A percentile compares a stretch with the other conserved stretches of the same genome.
Evolutionary conservation across 2,113 vertebrate species (phyloP).

Genomic region (Promerops cafer): DNA sequence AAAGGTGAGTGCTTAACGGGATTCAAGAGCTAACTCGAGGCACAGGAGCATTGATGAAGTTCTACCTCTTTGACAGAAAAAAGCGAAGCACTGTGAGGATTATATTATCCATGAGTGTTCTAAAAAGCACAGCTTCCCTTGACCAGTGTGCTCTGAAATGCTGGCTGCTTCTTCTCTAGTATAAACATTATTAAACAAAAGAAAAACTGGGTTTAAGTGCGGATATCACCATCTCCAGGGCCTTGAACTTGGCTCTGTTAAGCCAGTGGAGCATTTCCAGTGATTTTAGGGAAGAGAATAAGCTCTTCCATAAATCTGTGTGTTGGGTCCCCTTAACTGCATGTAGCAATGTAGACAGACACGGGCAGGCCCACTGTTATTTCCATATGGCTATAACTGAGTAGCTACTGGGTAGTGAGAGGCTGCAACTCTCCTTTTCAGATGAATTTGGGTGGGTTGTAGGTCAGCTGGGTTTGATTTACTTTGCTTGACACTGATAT

Average conservation of each 20-base stretch:
- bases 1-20: conserved; percentile 60
- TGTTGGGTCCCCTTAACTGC: neutral
- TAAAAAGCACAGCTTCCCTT: neutral
- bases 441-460: neutral
- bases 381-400: neutral
- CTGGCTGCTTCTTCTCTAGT: neutral
- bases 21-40: neutral
- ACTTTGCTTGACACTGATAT: neutral
- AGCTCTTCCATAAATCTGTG: neutral
- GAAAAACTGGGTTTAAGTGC: neutral
- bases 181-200: neutral
- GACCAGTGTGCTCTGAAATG: neutral
- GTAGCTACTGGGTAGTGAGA: neutral
- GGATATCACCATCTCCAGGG: neutral
- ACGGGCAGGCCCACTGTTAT: neutral
- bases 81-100: neutral
- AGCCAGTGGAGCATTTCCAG: neutral
- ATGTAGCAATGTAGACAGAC: neutral
- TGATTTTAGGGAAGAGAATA: neutral
- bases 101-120: neutral
- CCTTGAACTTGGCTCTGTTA: neutral
- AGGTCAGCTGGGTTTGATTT: neutral
- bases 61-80: neutral
- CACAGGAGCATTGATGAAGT: neutral
- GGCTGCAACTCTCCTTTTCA: neutral